Evolutionary conservation across 2,113 vertebrate genomes (phyloP), one percentile per base, ranked within the genome.

Genomic region (Scortum barcoo): DNA sequence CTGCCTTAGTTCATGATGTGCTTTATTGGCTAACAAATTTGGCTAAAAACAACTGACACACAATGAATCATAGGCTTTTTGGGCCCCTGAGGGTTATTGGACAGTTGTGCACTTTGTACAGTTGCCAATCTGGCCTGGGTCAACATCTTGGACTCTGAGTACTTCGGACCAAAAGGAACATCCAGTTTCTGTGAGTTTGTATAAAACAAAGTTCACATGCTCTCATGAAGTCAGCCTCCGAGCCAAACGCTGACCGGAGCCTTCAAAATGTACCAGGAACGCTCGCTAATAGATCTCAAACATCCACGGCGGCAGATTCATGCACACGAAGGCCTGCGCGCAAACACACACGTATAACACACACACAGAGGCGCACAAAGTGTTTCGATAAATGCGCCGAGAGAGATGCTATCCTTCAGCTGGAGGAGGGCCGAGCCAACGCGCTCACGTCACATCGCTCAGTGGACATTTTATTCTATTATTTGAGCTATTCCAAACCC

Each of bases 381-480:
- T 85, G 81, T 85, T 87, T 83, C 51, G 69, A 84, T 14, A 24
- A 81, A 66, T 28, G 76, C 57, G 65, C 53, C 2, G 42, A 54
- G 83, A 81, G 80, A 81, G 76, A 75, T 24, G 81, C 80, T 72
- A 53, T 80, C 72, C 75, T 51, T 58, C 36, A 65, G 48, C 60
- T 42, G 53, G 14, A 19, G 58, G 60, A 50, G 68, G 68, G 74
- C 62, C 33, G 70, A 84, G 61, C 69, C 81, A 86, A 77, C 73
- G 68, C 61, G 26, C 77, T 67, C 54, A 26, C 44, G 30, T 85
- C 78, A 78, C 73, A 76, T 90, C 77, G 78, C 69, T 88, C 83
- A 74, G 38, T 69, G 83, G 67, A 72, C 78, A 72, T 78, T 72
- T 84, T 72, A 73, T 83, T 85, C 50, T 62, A 38, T 84, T 84